phyloP scores from a whole-genome alignment of 2,888 invertebrate genomes.

The Alloscopus bannaensis region DNA sequence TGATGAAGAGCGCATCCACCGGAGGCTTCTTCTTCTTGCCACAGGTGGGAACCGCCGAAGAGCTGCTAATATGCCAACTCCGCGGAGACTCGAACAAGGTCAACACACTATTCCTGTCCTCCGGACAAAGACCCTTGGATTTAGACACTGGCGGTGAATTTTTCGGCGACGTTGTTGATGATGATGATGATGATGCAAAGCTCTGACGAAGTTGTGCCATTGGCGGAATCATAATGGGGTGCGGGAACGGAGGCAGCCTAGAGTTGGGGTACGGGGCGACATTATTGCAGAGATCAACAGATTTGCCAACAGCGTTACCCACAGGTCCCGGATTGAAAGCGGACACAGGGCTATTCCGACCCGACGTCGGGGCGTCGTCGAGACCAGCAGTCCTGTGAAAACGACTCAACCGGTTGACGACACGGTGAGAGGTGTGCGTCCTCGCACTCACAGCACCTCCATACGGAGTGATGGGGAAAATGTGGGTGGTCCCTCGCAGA shows the following conservation, averaged over 20 bases:
- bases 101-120: slow-evolving; percentile 85
- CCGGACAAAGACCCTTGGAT: slow-evolving; percentile 76
- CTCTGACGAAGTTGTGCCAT: slow-evolving; percentile 87
- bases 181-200: slow-evolving; percentile 59
- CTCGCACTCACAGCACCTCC: slow-evolving; percentile 93
- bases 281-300: slow-evolving; percentile 69
- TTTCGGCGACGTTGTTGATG: slow-evolving; percentile 67
- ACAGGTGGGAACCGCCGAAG: slow-evolving; percentile 75
- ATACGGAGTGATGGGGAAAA: slow-evolving; percentile 97
- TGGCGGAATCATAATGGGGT: slow-evolving; percentile 87
- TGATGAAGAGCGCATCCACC: slow-evolving; percentile 90
- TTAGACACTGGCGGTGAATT: slow-evolving; percentile 71
- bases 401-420: slow-evolving; percentile 94
- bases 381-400: slow-evolving; percentile 98
- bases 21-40: slow-evolving; percentile 77
- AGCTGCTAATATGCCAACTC: slow-evolving; percentile 81
- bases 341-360: slow-evolving; percentile 82
- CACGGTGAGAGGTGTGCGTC: slow-evolving; percentile 95
- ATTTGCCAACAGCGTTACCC: slow-evolving; percentile 56
- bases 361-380: slow-evolving; percentile 79
- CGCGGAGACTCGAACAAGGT: slow-evolving; percentile 86
- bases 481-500: slow-evolving; percentile 96
- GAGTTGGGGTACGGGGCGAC: slow-evolving; percentile 82
- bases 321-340: slow-evolving; percentile 62
- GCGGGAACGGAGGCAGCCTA: slow-evolving; percentile 92